phyloP scores from a whole-genome alignment of 2,797 vertebrate genomes.

The Choloepus didactylus region DNA sequence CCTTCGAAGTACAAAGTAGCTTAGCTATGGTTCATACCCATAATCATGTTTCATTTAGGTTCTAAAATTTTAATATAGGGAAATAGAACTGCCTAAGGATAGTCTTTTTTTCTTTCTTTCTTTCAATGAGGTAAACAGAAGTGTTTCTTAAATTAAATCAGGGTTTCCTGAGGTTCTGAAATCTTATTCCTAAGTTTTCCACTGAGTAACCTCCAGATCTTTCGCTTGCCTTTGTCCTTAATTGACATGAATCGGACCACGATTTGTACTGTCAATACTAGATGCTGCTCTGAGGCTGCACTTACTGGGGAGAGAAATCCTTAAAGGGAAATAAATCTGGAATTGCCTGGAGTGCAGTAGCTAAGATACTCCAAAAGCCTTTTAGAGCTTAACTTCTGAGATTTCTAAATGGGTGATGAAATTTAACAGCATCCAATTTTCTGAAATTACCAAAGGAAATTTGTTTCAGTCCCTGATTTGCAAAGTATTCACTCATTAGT shows the following conservation, averaged over 20 bases:
- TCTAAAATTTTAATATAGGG: slow-evolving; percentile 58
- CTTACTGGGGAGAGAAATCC: not conserved
- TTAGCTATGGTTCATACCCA: not conserved
- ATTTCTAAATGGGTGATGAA: slow-evolving; percentile 61
- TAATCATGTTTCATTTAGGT: slow-evolving; percentile 54
- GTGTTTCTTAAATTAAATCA: slow-evolving; percentile 78
- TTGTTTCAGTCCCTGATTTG: slow-evolving; percentile 27
- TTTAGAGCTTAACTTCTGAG: slow-evolving; percentile 38
- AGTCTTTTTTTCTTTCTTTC: not conserved
- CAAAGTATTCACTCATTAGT: not conserved
- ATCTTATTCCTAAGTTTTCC: slow-evolving; percentile 78
- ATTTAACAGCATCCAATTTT: slow-evolving; percentile 59
- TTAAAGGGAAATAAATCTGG: slow-evolving; percentile 23
- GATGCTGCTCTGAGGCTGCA: not conserved
- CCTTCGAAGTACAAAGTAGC: slow-evolving; percentile 35
- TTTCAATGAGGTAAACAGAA: slow-evolving; percentile 43
- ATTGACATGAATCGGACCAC: slow-evolving; percentile 54
- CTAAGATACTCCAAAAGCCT: slow-evolving; percentile 45
- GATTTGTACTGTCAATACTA: not conserved
- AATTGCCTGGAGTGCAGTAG: not conserved
- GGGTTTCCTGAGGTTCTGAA: slow-evolving; percentile 71
- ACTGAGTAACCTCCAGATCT: slow-evolving; percentile 70
- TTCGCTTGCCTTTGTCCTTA: slow-evolving; percentile 67
- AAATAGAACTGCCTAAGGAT: slow-evolving; percentile 40
- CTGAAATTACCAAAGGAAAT: slow-evolving; percentile 43